Conservation (phyloP, 2,797 vertebrate genomes). For the Lepus townsendii region DNA sequence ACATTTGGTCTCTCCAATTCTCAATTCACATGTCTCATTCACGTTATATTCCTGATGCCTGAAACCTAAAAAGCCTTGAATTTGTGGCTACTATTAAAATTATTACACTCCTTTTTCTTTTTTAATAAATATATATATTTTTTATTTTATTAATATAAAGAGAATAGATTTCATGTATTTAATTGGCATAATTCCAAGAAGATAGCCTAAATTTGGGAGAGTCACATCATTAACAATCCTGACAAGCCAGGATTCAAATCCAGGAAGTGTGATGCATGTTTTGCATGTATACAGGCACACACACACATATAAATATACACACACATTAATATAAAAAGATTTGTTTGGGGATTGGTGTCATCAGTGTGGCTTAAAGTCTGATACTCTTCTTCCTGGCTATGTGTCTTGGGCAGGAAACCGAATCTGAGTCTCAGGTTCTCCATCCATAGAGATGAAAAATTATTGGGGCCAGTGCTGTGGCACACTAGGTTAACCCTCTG, state of each 20-base stretch:
- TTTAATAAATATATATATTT: too few relatives aligned
- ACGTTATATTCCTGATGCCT: neutral
- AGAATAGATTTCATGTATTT: too few relatives aligned
- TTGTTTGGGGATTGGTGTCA: neutral
- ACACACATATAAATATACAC: fast-evolving
- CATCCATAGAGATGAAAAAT: neutral
- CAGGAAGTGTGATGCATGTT: neutral
- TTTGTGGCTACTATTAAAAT: neutral
- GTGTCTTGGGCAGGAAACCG: neutral
- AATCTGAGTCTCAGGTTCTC: neutral
- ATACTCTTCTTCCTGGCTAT: neutral
- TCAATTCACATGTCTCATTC: neutral
- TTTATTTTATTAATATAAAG: too few relatives aligned
- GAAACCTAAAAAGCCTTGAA: neutral
- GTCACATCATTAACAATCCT: neutral
- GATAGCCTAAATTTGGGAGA: too few relatives aligned
- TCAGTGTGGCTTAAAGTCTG: neutral
- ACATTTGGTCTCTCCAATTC: neutral
- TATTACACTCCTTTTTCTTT: neutral
- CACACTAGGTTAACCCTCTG: too few relatives aligned
- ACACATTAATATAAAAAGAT: neutral
- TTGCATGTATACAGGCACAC: neutral
- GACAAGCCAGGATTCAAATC: neutral
- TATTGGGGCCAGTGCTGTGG: neutral
- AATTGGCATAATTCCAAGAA: too few relatives aligned